These are phyloP conservation scores for Ictidomys tridecemlineatus DNA, from an alignment of 2,113 vertebrate species.

Conservation along the genomic window DNA sequence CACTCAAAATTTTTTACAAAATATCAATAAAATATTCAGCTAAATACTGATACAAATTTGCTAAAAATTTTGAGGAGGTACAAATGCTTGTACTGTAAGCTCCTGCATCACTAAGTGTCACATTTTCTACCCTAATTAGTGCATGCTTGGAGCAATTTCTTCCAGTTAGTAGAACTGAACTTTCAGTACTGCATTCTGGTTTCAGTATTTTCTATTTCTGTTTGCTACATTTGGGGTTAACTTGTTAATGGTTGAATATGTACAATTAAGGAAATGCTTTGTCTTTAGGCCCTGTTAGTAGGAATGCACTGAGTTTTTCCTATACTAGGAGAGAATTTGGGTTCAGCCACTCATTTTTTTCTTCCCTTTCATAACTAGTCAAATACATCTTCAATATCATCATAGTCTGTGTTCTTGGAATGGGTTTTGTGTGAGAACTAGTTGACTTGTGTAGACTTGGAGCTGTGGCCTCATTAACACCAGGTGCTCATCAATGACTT, in stretches of 20 bases:
- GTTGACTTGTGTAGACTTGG: background rate
- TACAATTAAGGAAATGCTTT: background rate
- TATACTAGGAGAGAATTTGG: background rate
- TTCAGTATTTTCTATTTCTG: conserved; percentile 80
- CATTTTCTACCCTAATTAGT: background rate
- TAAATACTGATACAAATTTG: background rate
- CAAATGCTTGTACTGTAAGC: background rate
- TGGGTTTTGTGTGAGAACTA: background rate
- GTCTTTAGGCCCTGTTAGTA: background rate
- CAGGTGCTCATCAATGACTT: background rate
- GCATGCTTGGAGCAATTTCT: background rate
- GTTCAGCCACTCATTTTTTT: background rate
- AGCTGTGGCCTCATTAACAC: background rate
- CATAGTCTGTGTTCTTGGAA: conserved; percentile 18
- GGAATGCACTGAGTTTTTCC: background rate
- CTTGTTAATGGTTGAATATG: background rate
- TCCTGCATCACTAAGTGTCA: background rate
- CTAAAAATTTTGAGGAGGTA: background rate
- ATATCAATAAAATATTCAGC: background rate
- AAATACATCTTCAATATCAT: background rate
- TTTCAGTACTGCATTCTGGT: background rate
- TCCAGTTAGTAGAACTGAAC: background rate
- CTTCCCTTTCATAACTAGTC: conserved; percentile 5
- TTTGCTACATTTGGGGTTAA: conserved; percentile 67
- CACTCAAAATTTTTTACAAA: background rate